Conservation (phyloP, 2,113 vertebrate species). For the Lepus americanus region DNA sequence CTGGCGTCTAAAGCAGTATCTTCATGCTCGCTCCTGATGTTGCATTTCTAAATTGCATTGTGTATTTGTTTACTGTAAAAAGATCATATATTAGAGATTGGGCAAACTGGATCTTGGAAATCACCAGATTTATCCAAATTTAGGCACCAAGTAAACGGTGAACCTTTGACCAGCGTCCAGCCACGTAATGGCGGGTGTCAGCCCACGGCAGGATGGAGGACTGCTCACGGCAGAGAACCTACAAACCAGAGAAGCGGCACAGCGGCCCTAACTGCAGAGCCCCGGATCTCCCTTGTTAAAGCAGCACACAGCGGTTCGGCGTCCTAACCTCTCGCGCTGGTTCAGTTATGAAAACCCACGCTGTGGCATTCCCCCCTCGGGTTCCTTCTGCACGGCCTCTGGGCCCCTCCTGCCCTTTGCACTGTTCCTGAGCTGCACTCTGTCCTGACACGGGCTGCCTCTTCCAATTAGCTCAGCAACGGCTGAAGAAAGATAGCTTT, state of each 20-base stretch:
- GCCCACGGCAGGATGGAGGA: not conserved
- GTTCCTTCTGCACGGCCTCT: accelerated
- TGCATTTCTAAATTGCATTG: not conserved
- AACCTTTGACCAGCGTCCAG: not conserved
- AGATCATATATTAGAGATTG: not conserved
- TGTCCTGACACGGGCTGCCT: not conserved
- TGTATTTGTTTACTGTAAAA: not conserved
- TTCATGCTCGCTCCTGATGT: too few species aligned
- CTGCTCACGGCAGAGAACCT: not conserved
- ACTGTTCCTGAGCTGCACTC: not conserved
- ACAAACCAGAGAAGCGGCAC: not conserved
- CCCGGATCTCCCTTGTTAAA: not conserved
- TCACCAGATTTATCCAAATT: not conserved
- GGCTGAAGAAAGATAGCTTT: not conserved
- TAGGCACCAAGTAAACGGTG: too few species aligned
- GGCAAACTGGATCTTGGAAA: not conserved
- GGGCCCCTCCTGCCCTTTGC: too few species aligned
- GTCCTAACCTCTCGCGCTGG: not conserved
- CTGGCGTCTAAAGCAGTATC: too few species aligned
- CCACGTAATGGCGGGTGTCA: too few species aligned
- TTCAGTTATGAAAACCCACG: not conserved
- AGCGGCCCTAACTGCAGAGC: not conserved
- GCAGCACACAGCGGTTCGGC: accelerated
- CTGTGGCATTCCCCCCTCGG: accelerated
- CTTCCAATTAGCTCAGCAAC: not conserved